Percentiles rank a stretch among this genome's conserved stretches.
Evolutionary conservation across 2,113 vertebrate species (phyloP).

Genomic region (Chrysochloris asiatica): DNA sequence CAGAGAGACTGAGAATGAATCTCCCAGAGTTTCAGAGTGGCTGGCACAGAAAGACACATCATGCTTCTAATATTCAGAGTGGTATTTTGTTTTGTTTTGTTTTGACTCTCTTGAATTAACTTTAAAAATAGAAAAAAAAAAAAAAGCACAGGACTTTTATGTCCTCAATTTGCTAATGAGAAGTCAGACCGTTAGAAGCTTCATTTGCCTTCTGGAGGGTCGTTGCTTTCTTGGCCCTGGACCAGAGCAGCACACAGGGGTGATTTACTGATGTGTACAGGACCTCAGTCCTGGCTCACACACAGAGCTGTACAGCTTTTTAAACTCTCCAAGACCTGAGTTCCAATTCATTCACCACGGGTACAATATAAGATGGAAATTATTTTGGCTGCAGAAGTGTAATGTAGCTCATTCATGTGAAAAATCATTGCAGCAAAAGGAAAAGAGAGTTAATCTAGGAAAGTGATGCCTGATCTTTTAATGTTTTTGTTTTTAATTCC

Average conservation of each 20-base stretch:
- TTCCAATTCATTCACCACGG: constrained; percentile 32
- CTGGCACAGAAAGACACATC: background rate
- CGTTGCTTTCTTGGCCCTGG: constrained; percentile 25
- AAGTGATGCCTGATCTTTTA: background rate
- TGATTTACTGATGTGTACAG: background rate
- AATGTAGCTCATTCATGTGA: constrained; percentile 3
- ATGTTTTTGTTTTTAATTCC: constrained; percentile 35
- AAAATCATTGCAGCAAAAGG: constrained; percentile 29
- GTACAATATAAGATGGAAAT: constrained; percentile 47
- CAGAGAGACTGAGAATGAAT: background rate
- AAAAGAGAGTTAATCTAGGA: constrained; percentile 25
- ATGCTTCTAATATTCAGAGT: constrained; percentile 10
- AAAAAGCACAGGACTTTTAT: constrained; percentile 15
- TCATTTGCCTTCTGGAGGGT: background rate
- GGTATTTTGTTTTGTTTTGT: background rate
- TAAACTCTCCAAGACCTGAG: constrained; percentile 28
- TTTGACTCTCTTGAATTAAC: background rate
- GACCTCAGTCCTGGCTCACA: background rate
- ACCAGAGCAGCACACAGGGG: background rate
- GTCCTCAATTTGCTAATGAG: constrained; percentile 37
- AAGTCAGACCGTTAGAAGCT: constrained; percentile 38
- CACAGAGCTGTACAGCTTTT: constrained; percentile 22
- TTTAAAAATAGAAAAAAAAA: background rate
- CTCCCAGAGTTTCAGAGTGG: background rate
- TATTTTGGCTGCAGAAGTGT: constrained; percentile 32